These are phyloP conservation scores for Myotis planiceps DNA, from an alignment of 2,797 vertebrate genomes.

Conservation along the genomic window DNA sequence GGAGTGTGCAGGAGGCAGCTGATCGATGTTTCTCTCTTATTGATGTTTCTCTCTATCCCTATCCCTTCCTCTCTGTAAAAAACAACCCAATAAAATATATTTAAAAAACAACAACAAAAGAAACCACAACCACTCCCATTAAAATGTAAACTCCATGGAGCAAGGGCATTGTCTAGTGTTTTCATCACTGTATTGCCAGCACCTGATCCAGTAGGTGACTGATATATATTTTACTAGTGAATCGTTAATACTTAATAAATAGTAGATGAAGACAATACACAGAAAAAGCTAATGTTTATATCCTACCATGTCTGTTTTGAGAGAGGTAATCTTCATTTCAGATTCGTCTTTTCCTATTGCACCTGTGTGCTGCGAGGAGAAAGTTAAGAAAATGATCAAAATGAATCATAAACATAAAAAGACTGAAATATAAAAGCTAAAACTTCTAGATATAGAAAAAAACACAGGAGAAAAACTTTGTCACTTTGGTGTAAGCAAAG, in stretches of 20 bases:
- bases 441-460: not conserved
- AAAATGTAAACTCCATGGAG: not conserved
- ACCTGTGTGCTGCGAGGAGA: not conserved
- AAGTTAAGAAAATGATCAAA: not conserved
- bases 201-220: not conserved
- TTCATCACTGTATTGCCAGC: not conserved
- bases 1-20: no score
- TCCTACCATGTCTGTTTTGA: not conserved
- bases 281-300: constrained; percentile 30
- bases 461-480: not conserved
- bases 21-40: no score
- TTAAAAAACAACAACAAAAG: no score
- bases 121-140: not conserved
- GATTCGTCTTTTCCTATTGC: not conserved
- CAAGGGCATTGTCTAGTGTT: not conserved
- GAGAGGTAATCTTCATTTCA: not conserved
- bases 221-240: not conserved
- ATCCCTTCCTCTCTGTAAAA: no score
- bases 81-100: no score
- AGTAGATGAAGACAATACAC: not conserved
- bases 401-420: not conserved
- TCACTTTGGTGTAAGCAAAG: not conserved
- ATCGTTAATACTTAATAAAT: not conserved
- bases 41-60: no score
- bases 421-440: not conserved